A percentile compares a stretch with the other conserved stretches of the same genome.
Conservation (phyloP, 1,140 invertebrate species). For the Drosophila teissieri region DNA sequence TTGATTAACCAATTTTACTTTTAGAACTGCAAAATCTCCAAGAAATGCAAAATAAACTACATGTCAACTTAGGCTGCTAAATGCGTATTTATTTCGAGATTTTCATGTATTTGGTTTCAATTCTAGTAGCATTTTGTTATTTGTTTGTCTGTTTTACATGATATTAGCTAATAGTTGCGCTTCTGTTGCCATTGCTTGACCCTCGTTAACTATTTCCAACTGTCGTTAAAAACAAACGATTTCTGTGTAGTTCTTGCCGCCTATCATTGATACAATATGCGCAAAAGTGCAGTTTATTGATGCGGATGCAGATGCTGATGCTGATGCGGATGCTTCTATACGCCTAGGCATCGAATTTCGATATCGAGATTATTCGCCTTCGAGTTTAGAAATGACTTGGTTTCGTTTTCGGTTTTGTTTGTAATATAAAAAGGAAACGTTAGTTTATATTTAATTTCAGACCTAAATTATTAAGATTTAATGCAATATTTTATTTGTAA, state of each 20-base stretch:
- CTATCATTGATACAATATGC: slow-evolving; percentile 70
- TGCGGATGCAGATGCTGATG: slow-evolving; percentile 61
- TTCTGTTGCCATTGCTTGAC: slow-evolving; percentile 48
- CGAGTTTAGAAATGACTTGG: slow-evolving; percentile 47
- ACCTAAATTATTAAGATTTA: slow-evolving; percentile 79
- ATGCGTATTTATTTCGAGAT: slow-evolving; percentile 82
- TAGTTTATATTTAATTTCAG: slow-evolving; percentile 62
- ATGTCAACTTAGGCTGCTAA: slow-evolving; percentile 68
- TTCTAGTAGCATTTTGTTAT: slow-evolving; percentile 82
- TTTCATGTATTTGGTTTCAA: slow-evolving; percentile 75
- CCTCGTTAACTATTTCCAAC: slow-evolving; percentile 38
- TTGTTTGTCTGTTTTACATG: slow-evolving; percentile 74
- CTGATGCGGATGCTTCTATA: slow-evolving; percentile 57
- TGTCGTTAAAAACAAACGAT: slow-evolving; percentile 65
- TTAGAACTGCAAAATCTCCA: background rate
- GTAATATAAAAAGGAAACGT: slow-evolving; percentile 79
- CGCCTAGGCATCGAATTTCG: slow-evolving; percentile 63
- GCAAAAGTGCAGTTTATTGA: slow-evolving; percentile 59
- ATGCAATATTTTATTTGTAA: slow-evolving; percentile 73
- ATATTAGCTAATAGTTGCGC: slow-evolving; percentile 82
- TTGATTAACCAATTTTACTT: no score
- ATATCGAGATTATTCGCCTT: slow-evolving; percentile 63
- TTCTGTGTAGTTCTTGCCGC: slow-evolving; percentile 52
- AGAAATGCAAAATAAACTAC: slow-evolving; percentile 1
- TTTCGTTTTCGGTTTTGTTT: slow-evolving; percentile 48